Percentiles rank a stretch among this genome's conserved stretches.
Conservation (phyloP, 2,888 invertebrate genomes). For the Netelia inedita region DNA sequence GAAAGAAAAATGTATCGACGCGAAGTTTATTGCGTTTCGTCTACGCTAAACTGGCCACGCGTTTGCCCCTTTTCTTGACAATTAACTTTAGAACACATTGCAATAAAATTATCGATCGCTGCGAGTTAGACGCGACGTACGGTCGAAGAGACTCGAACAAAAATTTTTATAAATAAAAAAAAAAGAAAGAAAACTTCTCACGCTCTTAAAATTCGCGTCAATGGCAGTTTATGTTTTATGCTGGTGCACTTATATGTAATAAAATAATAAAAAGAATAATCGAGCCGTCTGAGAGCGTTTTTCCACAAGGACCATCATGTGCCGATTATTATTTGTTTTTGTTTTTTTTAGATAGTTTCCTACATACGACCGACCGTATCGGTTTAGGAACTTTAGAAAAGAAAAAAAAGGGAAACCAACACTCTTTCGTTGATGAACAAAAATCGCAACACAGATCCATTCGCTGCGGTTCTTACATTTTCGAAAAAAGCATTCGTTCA, state of each 20-base stretch:
- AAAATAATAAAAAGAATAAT: constrained; percentile 20
- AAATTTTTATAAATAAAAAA: not conserved
- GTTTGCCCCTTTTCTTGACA: constrained; percentile 34
- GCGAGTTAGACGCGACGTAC: constrained; percentile 5
- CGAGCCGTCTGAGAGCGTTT: constrained; percentile 24
- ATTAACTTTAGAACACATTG: constrained; percentile 58
- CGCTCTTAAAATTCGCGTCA: constrained; percentile 10
- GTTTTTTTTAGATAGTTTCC: not conserved
- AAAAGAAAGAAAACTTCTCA: not conserved
- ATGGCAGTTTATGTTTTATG: constrained; percentile 56
- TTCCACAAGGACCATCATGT: not conserved
- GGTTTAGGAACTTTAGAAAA: not conserved
- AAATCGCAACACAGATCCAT: not conserved
- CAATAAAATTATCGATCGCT: constrained; percentile 35
- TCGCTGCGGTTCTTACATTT: not conserved
- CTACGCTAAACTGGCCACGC: constrained; percentile 61
- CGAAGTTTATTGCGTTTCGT: constrained; percentile 31
- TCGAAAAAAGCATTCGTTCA: constrained; percentile 5
- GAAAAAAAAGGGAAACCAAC: not conserved
- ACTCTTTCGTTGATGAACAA: not conserved
- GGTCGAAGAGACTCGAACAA: not conserved
- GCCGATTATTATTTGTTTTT: too few relatives aligned
- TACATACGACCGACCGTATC: not conserved
- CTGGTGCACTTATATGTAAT: constrained; percentile 29
- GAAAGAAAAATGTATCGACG: constrained; percentile 2